Evolutionary conservation across 2,113 vertebrate genomes (phyloP), one percentile per base, ranked within the genome.

Genomic region (Otis tarda): DNA sequence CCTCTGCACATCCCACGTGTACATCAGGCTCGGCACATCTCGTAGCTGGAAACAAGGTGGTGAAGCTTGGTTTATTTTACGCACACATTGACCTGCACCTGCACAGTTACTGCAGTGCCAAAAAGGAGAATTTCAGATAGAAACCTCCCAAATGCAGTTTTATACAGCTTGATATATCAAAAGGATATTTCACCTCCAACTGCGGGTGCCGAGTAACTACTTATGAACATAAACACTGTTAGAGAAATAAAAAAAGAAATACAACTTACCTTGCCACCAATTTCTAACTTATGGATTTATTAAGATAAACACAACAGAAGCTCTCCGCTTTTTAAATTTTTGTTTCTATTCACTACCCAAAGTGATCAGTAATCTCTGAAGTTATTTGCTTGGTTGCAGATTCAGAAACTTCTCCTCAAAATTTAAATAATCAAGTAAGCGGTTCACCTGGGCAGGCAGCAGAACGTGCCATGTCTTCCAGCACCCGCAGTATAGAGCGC

Each of bases 181-280:
- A 75, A 74, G 2, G 37, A 1, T n/a, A 41, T 63, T 80, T 69
- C 18, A 14, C 41, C 20, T 76, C 49, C 7, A 50, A 45, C 10
- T 50, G 0, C 0, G 6, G 12, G 31, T 61, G 28, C 39, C 0
- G 1, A 73, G 33, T n/a, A 53, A 50, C n/a, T 59, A 30, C 10
- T 56, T 41, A 45, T 56, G 16, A 55, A 50, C 8, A n/a, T 19
- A 71, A 91, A 63, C 5, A 14, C 17, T 9, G 7, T 15, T 53
- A 47, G 35, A 78, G 31, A 75, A 71, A 7, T 10, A 8, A 49
- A n/a, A 89, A 67, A 10, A n/a, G 47, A 74, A 93, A 75, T 2
- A 10, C 18, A 67, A 52, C 87, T 95, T 95, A 97, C 97, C 95
- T 94, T 61, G 24, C 33, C 18, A 39, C 37, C 13, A 9, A 3